Conservation (phyloP, 2,888 invertebrate genomes). For the Pseudococcus viburni region DNA sequence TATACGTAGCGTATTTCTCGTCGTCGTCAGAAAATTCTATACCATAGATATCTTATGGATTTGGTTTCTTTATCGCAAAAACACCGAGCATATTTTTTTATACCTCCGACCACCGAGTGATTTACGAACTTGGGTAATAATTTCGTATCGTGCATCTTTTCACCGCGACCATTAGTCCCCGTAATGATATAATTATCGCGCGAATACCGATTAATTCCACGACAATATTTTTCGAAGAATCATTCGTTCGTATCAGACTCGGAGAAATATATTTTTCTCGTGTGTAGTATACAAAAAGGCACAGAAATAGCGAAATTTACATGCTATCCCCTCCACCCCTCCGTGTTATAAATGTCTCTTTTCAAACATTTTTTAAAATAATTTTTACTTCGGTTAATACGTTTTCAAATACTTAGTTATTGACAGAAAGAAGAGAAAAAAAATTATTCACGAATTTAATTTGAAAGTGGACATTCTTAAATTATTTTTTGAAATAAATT, state of each 20-base stretch:
- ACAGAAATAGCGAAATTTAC: no score
- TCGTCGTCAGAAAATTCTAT: not conserved
- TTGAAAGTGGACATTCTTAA: no score
- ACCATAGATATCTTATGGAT: not conserved
- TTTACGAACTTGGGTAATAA: not conserved
- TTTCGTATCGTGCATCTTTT: not conserved
- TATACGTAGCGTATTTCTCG: not conserved
- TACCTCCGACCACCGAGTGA: not conserved
- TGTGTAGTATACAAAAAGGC: no score
- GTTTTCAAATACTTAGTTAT: no score
- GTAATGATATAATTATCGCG: conserved; percentile 16
- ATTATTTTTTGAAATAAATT: no score
- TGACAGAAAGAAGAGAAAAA: no score
- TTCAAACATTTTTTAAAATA: no score
- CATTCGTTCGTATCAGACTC: not conserved
- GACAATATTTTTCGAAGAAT: not conserved
- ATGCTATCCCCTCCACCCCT: no score
- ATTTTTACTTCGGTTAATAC: no score
- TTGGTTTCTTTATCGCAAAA: conserved; percentile 27
- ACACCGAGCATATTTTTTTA: not conserved
- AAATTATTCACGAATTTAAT: no score
- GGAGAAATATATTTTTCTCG: no score
- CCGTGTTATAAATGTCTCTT: no score
- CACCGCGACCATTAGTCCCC: not conserved
- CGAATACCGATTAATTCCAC: not conserved